These are phyloP conservation scores for Cinara cedri DNA, from an alignment of 2,888 invertebrate genomes.

Conservation along the genomic window DNA sequence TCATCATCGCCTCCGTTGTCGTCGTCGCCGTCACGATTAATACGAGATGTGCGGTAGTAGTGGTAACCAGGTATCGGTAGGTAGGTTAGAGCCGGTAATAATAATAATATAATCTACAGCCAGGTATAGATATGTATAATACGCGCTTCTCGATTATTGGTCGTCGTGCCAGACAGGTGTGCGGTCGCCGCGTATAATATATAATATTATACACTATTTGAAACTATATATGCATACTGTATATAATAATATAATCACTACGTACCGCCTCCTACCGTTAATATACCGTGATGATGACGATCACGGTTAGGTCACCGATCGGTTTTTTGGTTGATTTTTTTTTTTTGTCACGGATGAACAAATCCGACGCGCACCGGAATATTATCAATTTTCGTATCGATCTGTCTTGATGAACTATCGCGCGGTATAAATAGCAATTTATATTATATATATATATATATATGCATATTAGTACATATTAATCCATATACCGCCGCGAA, in stretches of 20 bases:
- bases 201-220: constrained; percentile 1
- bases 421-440: too few species aligned
- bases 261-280: not conserved
- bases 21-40: not conserved
- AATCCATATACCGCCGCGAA: not conserved
- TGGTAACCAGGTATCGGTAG: not conserved
- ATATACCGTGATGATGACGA: not conserved
- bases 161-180: constrained; percentile 13
- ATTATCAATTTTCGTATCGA: too few species aligned
- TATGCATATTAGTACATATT: too few species aligned
- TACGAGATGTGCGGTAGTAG: too few species aligned
- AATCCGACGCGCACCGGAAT: too few species aligned
- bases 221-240: not conserved
- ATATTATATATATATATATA: too few species aligned
- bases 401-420: too few species aligned
- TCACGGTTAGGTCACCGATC: constrained; percentile 28
- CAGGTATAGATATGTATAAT: too few species aligned
- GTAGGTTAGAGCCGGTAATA: constrained; percentile 1
- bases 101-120: constrained; percentile 8
- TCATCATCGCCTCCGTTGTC: not conserved
- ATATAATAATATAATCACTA: not conserved
- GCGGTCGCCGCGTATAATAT: not conserved
- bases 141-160: constrained; percentile 12
- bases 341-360: too few species aligned
- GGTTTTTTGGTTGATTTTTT: constrained; percentile 9